Percentiles rank a stretch among this genome's conserved stretches.
Evolutionary conservation across 2,888 invertebrate species (phyloP).

Genomic region (Melieria omissa): DNA sequence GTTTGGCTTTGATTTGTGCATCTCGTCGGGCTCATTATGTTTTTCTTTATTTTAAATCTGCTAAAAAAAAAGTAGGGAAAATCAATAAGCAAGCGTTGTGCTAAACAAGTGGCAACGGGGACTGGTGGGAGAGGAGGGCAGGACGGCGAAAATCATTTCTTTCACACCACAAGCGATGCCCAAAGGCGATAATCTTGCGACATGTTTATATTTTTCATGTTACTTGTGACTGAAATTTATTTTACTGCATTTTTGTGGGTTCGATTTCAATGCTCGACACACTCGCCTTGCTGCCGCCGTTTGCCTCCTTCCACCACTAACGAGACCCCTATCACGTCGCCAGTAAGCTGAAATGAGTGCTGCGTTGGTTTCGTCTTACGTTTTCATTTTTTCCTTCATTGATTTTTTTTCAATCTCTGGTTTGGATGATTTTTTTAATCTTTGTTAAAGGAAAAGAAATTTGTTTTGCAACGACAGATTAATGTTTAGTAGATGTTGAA

Average conservation of each 20-base stretch:
- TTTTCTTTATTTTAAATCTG: conserved; percentile 2
- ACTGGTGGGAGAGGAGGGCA: no score
- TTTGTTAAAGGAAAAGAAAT: neutral
- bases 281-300: neutral
- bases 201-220: conserved; percentile 14
- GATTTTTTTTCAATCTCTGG: neutral
- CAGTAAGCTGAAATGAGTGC: neutral
- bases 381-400: neutral
- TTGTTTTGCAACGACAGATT: conserved; percentile 43
- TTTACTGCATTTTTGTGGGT: conserved; percentile 19
- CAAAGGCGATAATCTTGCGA: conserved; percentile 19
- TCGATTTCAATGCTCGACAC: conserved; percentile 9
- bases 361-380: neutral
- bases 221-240: conserved; percentile 7
- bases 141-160: conserved; percentile 3
- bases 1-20: no score
- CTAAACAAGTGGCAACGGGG: no score
- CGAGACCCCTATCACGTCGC: neutral
- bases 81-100: neutral
- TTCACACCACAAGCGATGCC: conserved; percentile 12
- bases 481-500: conserved; percentile 38
- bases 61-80: neutral
- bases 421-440: no score
- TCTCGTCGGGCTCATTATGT: neutral
- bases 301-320: neutral